A percentile compares a stretch with the other conserved stretches of the same genome.
Conservation (phyloP, 2,113 vertebrate species). For the Paracyprichromis sp. region DNA sequence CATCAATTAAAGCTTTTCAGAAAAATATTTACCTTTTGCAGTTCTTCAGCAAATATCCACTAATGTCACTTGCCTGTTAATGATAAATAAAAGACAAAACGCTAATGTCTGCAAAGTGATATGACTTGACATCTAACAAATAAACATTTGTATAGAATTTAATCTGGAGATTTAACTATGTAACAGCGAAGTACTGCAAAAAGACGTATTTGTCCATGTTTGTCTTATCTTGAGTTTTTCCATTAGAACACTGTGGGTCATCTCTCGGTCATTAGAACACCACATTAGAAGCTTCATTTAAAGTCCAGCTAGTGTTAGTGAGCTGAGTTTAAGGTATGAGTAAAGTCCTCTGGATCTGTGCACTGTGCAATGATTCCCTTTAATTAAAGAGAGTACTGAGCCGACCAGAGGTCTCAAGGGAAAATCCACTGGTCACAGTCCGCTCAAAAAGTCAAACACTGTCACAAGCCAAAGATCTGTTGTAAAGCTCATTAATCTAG, state of each 20-base stretch:
- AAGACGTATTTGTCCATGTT: background rate
- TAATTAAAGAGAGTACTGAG: conserved; percentile 67
- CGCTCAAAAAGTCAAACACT: conserved; percentile 41
- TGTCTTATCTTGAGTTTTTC: background rate
- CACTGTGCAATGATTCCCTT: conserved; percentile 61
- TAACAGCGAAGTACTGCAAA: background rate
- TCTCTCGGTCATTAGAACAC: background rate
- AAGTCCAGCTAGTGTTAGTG: conserved; percentile 38
- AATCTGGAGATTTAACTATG: background rate
- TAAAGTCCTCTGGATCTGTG: conserved; percentile 55
- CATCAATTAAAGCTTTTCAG: background rate
- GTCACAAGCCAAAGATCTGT: conserved; percentile 45
- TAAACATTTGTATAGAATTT: background rate
- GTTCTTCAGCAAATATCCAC: background rate
- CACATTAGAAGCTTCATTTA: conserved; percentile 12
- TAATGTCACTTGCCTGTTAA: background rate
- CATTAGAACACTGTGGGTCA: background rate
- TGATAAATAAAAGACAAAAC: background rate
- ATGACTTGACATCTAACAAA: background rate
- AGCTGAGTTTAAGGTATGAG: conserved; percentile 59
- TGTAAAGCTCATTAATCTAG: conserved; percentile 61
- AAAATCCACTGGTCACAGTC: conserved; percentile 27
- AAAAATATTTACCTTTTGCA: background rate
- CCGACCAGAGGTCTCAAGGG: conserved; percentile 29
- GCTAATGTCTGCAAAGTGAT: background rate